Evolutionary conservation across 1,140 invertebrate species (phyloP), one percentile per base, ranked within the genome.

Genomic region (Lutraria rhynchaena): DNA sequence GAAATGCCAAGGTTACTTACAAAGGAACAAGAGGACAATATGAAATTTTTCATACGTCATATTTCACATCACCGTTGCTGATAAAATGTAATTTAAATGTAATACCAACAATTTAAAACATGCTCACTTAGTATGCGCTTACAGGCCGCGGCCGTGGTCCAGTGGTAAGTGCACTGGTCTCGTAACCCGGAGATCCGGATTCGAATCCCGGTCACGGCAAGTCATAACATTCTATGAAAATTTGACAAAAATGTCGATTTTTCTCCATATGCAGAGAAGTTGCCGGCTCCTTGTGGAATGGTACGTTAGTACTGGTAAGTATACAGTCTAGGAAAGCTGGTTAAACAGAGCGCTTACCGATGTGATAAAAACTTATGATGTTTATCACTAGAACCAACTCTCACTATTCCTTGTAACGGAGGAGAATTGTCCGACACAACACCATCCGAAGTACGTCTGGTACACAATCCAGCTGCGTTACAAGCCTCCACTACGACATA

Each of bases 381-480:
- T 19, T 69, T 7, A 24, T 24, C 27, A 69, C 19, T 29, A 24
- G 37, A 41, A 4, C 63, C 63, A 11, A 49, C 44, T 11, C 33
- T 11, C 17, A 73, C 51, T 11, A 29, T n/a, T 29, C 69, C 69
- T 22, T 24, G 0, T 27, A 73, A 17, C 15, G 69, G 69, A 11
- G 69, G 69, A 7, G 69, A 73, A 37, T 55, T 55, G 53, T 55
- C 69, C 24, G 29, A 19, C 7, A 73, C 22, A 29, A 73, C 29
- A 5, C 69, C 69, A 57, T 73, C 46, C 13, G 69, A 73, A 7
- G 69, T 19, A 15, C 22, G 31, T 1, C 17, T 4, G 19, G 7
- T 53, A 55, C 69, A 73, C 5, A 73, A 31, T 35, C 37, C 37
- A 73, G 35, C 51, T 55, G 19, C 22, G 31, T 73, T 73, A 73